Base-by-base conservation (phyloP, 2,888 invertebrate genomes). In the Ernsta delagoae region DNA sequence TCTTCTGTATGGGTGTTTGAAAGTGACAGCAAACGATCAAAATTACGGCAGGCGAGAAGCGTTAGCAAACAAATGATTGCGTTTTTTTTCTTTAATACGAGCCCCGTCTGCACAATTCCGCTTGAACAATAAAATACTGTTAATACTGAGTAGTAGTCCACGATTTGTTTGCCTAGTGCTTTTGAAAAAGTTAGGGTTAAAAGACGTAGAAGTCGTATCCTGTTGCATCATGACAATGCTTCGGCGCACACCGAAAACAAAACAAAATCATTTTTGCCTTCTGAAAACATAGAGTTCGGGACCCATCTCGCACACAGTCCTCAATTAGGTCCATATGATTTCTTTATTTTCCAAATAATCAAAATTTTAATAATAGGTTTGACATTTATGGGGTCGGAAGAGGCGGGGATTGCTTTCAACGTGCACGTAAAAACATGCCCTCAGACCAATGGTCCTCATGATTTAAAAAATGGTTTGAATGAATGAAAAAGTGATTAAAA, bases 291-390 rank as follows among this genome's bases (percentile, higher is more conserved):
- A n/a, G n/a, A n/a, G n/a, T n/a, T n/a, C n/a, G n/a, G n/a, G n/a
- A n/a, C n/a, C n/a, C 41, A 5, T 41, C 4, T 7, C 41, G 6
- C 41, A 7, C 11, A 43, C 43, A 43, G 43, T 43, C 43, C 11
- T 11, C 1, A 43, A 9, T 4, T 45, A n/a, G n/a, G 3, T n/a
- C 45, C 45, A 5, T 45, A 4, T 3, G 45, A 11, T n/a, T n/a
- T 45, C 45, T 45, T 45, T 45, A n/a, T 45, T 45, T 45, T 45
- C 45, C 45, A 11, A 45, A 45, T 11, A 45, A n/a, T 45, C n/a
- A n/a, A 45, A 41, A 8, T 8, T 41, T 41, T 41, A 41, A 41
- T 41, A 3, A 6, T 1, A 41, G 8, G 9, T 41, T 41, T 41
- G 41, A 41, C 7, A 8, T 8, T 41, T 41, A 41, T 3, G 41